These are phyloP conservation scores for Rhyacophila evoluta DNA, from an alignment of 2,888 invertebrate genomes.

Conservation along the genomic window DNA sequence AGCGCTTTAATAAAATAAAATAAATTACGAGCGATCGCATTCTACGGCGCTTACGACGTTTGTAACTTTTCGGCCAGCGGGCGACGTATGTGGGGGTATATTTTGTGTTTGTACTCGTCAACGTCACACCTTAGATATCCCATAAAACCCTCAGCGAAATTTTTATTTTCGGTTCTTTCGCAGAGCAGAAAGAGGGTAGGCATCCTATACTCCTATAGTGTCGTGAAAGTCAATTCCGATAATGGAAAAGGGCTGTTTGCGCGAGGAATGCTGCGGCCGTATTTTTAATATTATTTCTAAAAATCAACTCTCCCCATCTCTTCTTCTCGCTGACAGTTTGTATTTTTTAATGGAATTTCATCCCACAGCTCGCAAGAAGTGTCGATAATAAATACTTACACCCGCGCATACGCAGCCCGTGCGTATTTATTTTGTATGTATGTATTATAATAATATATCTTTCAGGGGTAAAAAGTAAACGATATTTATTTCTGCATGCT, in stretches of 20 bases:
- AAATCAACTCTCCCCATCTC: constrained; percentile 20
- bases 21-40: too few relatives aligned
- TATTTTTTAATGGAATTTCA: constrained; percentile 5
- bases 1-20: too few relatives aligned
- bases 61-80: too few relatives aligned
- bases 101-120: background rate
- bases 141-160: background rate
- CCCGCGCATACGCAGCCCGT: too few relatives aligned
- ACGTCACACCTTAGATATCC: background rate
- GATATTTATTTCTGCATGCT: too few relatives aligned
- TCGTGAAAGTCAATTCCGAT: constrained; percentile 51
- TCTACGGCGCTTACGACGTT: too few relatives aligned
- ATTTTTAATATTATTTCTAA: constrained; percentile 48
- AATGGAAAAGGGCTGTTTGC: constrained; percentile 54
- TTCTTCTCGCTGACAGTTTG: constrained; percentile 38
- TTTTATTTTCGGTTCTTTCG: background rate
- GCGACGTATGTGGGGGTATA: too few relatives aligned
- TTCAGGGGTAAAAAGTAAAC: too few relatives aligned
- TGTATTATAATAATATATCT: too few relatives aligned
- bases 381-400: background rate
- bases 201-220: constrained; percentile 32
- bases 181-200: constrained; percentile 29
- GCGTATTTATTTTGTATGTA: too few relatives aligned
- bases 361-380: background rate
- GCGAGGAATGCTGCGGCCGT: constrained; percentile 34